Percentiles rank a stretch among this genome's conserved stretches.
phyloP scores from a whole-genome alignment of 2,797 vertebrate species.

The Leptatherina wallacei region DNA sequence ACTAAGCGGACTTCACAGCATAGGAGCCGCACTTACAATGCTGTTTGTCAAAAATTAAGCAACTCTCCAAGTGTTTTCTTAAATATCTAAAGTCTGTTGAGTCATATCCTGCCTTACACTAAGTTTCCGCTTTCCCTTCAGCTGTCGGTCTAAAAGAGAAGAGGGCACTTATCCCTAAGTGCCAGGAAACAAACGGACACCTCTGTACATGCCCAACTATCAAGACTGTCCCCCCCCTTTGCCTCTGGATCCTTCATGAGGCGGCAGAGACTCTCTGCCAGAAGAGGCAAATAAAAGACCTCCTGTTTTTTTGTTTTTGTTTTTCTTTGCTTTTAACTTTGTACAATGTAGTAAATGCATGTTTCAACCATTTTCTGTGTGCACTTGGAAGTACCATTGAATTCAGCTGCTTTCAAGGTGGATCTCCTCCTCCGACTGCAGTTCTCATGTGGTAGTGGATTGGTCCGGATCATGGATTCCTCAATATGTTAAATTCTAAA shows the following conservation, averaged over 20 bases:
- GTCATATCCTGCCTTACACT: slow-evolving; percentile 82
- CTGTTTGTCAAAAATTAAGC: slow-evolving; percentile 53
- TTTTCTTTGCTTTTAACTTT: slow-evolving; percentile 74
- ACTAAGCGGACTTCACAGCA: slow-evolving; percentile 42
- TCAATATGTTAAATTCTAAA: slow-evolving; percentile 81
- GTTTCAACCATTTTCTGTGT: slow-evolving; percentile 84
- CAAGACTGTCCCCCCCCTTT: slow-evolving; percentile 76
- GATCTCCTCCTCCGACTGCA: slow-evolving; percentile 51
- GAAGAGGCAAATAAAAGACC: slow-evolving; percentile 64
- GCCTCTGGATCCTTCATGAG: slow-evolving; percentile 70
- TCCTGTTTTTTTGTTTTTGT: slow-evolving; percentile 37
- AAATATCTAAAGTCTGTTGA: slow-evolving; percentile 71
- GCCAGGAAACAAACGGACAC: slow-evolving; percentile 81
- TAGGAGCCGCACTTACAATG: slow-evolving; percentile 47
- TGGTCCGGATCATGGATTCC: slow-evolving; percentile 70
- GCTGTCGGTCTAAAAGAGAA: slow-evolving; percentile 84
- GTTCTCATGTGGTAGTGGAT: slow-evolving; percentile 65
- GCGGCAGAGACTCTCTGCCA: slow-evolving; percentile 70
- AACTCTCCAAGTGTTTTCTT: slow-evolving; percentile 61
- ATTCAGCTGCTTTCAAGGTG: slow-evolving; percentile 58
- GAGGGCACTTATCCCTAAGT: slow-evolving; percentile 78
- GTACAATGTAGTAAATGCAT: slow-evolving; percentile 86
- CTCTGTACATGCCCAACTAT: slow-evolving; percentile 82
- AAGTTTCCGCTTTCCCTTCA: slow-evolving; percentile 85
- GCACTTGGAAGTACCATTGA: slow-evolving; percentile 73